phyloP scores from a whole-genome alignment of 2,888 invertebrate genomes.

The Lacanobia wlatinum region DNA sequence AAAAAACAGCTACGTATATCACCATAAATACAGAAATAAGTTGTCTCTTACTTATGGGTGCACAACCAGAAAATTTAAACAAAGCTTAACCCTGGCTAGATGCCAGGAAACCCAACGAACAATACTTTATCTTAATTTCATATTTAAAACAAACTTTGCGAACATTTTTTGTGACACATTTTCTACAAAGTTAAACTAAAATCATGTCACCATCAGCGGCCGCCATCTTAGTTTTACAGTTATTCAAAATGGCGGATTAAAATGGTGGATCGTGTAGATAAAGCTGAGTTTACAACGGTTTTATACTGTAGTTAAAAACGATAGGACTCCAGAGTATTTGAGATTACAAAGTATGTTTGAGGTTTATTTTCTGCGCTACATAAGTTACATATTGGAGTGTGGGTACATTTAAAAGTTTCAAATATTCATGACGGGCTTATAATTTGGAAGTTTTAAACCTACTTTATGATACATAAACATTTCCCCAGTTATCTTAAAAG shows the following conservation, averaged over 20 bases:
- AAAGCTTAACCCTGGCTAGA: slow-evolving; percentile 40
- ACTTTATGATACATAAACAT: not conserved
- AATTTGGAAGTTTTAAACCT: not conserved
- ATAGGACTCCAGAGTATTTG: slow-evolving; percentile 8
- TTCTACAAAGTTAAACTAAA: slow-evolving; percentile 51
- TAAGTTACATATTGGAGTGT: slow-evolving; percentile 7
- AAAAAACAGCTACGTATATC: slow-evolving; percentile 3
- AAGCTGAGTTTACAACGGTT: slow-evolving; percentile 54
- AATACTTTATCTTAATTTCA: slow-evolving; percentile 56
- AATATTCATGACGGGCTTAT: slow-evolving; percentile 10
- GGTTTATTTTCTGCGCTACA: slow-evolving; percentile 11
- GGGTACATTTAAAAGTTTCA: slow-evolving; percentile 5
- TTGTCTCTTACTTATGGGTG: slow-evolving; percentile 25
- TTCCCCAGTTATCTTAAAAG: not conserved
- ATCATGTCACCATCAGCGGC: slow-evolving; percentile 49
- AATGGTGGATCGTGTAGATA: slow-evolving; percentile 53
- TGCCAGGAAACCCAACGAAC: slow-evolving; percentile 38
- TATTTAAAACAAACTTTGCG: slow-evolving; percentile 53
- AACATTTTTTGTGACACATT: slow-evolving; percentile 51
- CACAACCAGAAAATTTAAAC: slow-evolving; percentile 50
- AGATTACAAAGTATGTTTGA: slow-evolving; percentile 29
- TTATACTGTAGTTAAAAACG: slow-evolving; percentile 64
- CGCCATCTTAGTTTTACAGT: slow-evolving; percentile 65
- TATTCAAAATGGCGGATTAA: slow-evolving; percentile 64
- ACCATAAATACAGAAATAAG: slow-evolving; percentile 34